Evolutionary conservation across 2,888 invertebrate species (phyloP).

Genomic region (Chaetogeoica ovagalla): DNA sequence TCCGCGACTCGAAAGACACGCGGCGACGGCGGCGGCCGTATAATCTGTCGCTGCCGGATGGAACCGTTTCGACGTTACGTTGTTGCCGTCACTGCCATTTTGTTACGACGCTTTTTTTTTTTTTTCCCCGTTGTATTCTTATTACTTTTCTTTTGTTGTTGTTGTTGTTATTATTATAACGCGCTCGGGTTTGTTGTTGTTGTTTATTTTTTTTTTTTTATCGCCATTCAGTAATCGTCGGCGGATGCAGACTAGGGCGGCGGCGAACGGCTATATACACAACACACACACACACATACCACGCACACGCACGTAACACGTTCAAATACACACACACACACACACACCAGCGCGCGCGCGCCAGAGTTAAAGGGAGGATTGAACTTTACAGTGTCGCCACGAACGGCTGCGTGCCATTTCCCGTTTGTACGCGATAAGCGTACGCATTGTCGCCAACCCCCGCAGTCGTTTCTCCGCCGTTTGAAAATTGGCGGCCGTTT

Average conservation of each 20-base stretch:
- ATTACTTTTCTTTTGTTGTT: conserved; percentile 9
- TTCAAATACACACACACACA: neutral
- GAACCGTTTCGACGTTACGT: neutral
- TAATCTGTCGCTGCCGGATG: neutral
- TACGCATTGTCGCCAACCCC: neutral
- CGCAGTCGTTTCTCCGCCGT: neutral
- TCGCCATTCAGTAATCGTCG: conserved; percentile 43
- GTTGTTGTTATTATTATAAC: conserved; percentile 35
- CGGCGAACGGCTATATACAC: conserved; percentile 1
- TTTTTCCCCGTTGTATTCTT: no score
- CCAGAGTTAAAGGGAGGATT: conserved; percentile 8
- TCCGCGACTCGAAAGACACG: neutral
- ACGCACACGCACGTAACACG: no score
- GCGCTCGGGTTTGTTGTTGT: conserved; percentile 48
- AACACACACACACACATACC: conserved; percentile 6
- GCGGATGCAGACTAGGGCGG: conserved; percentile 36
- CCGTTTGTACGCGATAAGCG: neutral
- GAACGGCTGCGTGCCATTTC: neutral
- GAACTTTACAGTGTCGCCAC: conserved; percentile 42
- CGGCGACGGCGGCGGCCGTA: no score
- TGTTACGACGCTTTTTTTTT: neutral
- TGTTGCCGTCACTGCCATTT: conserved; percentile 15
- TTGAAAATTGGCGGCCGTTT: neutral
- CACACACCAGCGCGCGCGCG: neutral
- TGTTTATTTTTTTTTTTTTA: conserved; percentile 18